Percentiles rank a stretch among this genome's conserved stretches.
Conservation (phyloP, 2,888 invertebrate species). For the Epistrophella euchroma region DNA sequence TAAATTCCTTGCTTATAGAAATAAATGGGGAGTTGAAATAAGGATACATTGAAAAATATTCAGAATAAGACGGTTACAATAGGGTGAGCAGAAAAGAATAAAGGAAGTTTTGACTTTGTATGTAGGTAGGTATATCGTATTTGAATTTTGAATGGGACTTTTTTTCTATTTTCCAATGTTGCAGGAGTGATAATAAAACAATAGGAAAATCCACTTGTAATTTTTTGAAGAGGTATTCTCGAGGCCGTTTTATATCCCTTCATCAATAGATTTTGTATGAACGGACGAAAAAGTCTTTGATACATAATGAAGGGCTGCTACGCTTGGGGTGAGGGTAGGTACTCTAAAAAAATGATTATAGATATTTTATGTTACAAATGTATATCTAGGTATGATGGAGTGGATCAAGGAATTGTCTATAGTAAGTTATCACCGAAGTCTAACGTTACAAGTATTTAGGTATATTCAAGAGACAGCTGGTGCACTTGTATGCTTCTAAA, state of each 20-base stretch:
- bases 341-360: too few species aligned
- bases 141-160: background rate
- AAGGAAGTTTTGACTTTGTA: slow-evolving; percentile 40
- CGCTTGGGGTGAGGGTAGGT: too few species aligned
- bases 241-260: background rate
- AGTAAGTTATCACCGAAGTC: too few species aligned
- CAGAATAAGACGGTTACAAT: slow-evolving; percentile 21
- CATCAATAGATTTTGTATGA: background rate
- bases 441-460: too few species aligned
- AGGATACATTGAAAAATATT: slow-evolving; percentile 1
- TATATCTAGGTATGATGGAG: too few species aligned
- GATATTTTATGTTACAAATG: too few species aligned
- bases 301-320: background rate
- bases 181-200: slow-evolving; percentile 23
- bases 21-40: background rate
- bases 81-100: slow-evolving; percentile 38
- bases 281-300: background rate
- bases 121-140: slow-evolving; percentile 8
- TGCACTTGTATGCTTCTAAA: too few species aligned
- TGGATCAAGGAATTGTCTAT: too few species aligned
- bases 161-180: background rate
- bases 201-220: slow-evolving; percentile 16
- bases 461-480: too few species aligned
- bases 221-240: background rate
- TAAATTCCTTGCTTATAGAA: slow-evolving; percentile 1